Conservation (phyloP, 2,113 vertebrate genomes). For the Eclectus roratus region DNA sequence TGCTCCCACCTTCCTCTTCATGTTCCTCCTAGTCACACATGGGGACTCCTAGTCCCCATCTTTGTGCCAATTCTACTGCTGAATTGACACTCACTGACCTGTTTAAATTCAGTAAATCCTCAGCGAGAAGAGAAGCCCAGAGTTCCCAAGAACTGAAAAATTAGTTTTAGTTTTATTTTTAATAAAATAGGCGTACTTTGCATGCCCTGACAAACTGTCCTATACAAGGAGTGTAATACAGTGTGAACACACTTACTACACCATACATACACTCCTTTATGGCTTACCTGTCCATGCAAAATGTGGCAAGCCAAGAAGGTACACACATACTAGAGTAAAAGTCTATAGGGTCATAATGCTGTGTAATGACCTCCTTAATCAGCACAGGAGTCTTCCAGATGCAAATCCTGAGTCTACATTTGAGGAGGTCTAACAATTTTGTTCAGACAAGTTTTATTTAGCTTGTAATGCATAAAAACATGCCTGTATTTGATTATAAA, state of each 20-base stretch:
- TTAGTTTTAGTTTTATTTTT: too few species aligned
- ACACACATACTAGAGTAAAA: neutral
- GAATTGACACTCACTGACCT: neutral
- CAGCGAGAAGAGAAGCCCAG: neutral
- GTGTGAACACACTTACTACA: neutral
- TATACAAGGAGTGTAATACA: neutral
- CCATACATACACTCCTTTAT: fast-evolving
- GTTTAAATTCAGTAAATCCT: neutral
- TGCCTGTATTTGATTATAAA: neutral
- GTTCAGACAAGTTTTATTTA: neutral
- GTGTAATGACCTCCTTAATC: neutral
- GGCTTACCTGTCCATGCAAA: neutral
- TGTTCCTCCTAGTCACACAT: neutral
- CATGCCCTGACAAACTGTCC: neutral
- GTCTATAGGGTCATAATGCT: neutral
- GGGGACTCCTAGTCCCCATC: neutral
- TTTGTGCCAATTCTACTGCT: neutral
- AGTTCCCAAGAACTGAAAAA: neutral
- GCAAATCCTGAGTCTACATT: neutral
- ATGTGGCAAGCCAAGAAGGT: neutral
- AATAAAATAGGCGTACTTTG: neutral
- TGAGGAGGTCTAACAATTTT: neutral
- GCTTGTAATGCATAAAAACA: neutral
- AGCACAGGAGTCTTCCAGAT: neutral
- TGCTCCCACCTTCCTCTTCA: neutral